Percentiles rank a stretch among this genome's conserved stretches.
phyloP scores from a whole-genome alignment of 2,888 invertebrate genomes.

The Melipona bicolor region DNA sequence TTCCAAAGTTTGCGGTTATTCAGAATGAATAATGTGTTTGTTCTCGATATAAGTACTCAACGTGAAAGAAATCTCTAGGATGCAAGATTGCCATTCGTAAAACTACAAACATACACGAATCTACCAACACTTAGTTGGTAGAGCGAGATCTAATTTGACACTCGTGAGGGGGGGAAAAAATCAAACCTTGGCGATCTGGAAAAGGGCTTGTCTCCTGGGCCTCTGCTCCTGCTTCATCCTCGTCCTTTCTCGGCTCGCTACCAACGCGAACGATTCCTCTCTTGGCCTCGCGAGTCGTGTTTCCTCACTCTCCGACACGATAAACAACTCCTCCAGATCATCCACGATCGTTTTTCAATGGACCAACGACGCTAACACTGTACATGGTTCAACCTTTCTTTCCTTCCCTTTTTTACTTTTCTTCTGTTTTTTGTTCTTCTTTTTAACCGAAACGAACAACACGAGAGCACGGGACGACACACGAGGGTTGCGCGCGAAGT shows the following conservation, averaged over 20 bases:
- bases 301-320: conserved; percentile 8
- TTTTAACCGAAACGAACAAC: background rate
- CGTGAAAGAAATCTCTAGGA: too few relatives aligned
- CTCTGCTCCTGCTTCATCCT: conserved; percentile 80
- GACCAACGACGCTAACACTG: conserved; percentile 30
- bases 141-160: background rate
- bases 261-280: conserved; percentile 4
- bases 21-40: too few relatives aligned
- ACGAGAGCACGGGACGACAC: conserved; percentile 37
- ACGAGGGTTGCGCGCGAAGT: conserved; percentile 58
- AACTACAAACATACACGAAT: too few relatives aligned
- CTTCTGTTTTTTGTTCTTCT: background rate
- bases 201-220: conserved; percentile 86
- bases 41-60: too few relatives aligned
- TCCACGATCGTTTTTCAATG: conserved; percentile 38
- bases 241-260: conserved; percentile 29
- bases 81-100: too few relatives aligned
- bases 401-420: background rate
- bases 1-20: too few relatives aligned
- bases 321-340: conserved; percentile 27
- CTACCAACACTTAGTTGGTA: background rate
- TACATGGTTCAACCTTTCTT: conserved; percentile 47
- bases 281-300: conserved; percentile 21
- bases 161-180: background rate
- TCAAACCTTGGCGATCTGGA: conserved; percentile 90